Percentiles rank a stretch among this genome's conserved stretches.
Evolutionary conservation across 2,113 vertebrate species (phyloP).

Genomic region (Larimichthys polyactis): DNA sequence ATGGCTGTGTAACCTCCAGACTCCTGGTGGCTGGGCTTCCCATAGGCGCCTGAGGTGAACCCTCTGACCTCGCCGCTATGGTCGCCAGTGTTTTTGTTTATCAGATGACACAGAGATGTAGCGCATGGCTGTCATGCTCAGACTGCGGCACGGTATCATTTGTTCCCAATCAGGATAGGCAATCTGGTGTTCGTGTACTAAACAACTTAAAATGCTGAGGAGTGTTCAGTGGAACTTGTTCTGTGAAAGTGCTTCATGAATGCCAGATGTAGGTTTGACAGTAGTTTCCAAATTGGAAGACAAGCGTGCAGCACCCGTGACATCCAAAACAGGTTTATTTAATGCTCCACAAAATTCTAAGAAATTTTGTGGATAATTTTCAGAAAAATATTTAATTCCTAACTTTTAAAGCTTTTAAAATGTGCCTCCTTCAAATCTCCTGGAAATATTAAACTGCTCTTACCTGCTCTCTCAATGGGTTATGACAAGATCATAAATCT

Average conservation of each 20-base stretch:
- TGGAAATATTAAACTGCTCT: slow-evolving; percentile 21
- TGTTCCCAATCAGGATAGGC: slow-evolving; percentile 46
- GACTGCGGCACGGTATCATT: slow-evolving; percentile 11
- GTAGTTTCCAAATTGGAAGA: slow-evolving; percentile 2
- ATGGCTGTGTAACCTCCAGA: slow-evolving; percentile 55
- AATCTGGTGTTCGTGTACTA: slow-evolving; percentile 65
- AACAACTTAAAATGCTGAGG: slow-evolving; percentile 70
- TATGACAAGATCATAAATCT: slow-evolving; percentile 39
- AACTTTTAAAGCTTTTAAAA: slow-evolving; percentile 10
- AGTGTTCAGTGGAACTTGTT: slow-evolving; percentile 35
- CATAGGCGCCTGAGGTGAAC: slow-evolving; percentile 44
- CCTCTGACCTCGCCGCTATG: slow-evolving; percentile 60
- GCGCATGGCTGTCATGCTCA: slow-evolving; percentile 16
- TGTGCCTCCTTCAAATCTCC: neutral
- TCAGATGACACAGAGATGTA: slow-evolving; percentile 39
- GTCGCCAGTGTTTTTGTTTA: slow-evolving; percentile 59
- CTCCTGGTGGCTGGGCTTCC: slow-evolving; percentile 39
- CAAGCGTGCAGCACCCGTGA: neutral
- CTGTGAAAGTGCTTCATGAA: slow-evolving; percentile 42
- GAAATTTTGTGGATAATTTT: neutral
- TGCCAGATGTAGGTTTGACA: slow-evolving; percentile 18
- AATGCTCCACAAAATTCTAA: neutral
- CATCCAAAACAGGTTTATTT: neutral
- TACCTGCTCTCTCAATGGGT: slow-evolving; percentile 15
- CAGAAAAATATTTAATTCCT: neutral